A percentile compares a stretch with the other conserved stretches of the same genome.
phyloP scores from a whole-genome alignment of 2,113 vertebrate genomes.

The Embiotoca jacksoni region DNA sequence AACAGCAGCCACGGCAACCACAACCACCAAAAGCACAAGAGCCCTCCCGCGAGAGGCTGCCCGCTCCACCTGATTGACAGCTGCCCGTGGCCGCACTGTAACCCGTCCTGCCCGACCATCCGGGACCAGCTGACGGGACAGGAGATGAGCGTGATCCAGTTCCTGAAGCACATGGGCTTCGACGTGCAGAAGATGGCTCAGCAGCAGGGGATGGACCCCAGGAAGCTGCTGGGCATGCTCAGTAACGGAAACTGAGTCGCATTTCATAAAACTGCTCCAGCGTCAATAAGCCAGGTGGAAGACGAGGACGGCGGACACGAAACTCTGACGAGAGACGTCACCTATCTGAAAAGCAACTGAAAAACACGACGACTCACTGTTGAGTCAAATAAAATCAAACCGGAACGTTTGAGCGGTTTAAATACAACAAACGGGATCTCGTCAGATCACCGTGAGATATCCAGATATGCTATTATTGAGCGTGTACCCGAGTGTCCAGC shows the following conservation, averaged over 20 bases:
- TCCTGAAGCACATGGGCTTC: constrained; percentile 97
- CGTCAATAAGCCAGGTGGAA: not conserved
- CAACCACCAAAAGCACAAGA: constrained; percentile 68
- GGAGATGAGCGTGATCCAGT: constrained; percentile 96
- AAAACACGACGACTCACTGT: not conserved
- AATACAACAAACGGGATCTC: constrained; percentile 14
- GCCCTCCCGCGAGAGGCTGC: constrained; percentile 87
- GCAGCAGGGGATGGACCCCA: constrained; percentile 94
- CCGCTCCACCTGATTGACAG: constrained; percentile 93
- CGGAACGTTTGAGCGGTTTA: constrained; percentile 20
- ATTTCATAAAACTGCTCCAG: not conserved
- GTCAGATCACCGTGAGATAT: constrained; percentile 16
- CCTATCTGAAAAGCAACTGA: constrained; percentile 1
- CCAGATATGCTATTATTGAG: constrained; percentile 28
- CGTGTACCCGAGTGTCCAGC: not conserved
- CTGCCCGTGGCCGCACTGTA: constrained; percentile 98
- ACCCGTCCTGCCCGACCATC: constrained; percentile 94
- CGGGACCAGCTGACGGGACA: constrained; percentile 94
- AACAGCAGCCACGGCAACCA: constrained; percentile 67
- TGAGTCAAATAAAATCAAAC: constrained; percentile 18
- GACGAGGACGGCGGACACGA: not conserved
- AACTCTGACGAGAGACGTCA: not conserved
- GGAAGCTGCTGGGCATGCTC: constrained; percentile 93
- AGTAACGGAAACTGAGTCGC: constrained; percentile 85
- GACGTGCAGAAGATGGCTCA: constrained; percentile 94